phyloP scores from a whole-genome alignment of 23 tunicate genomes.

The Styela plicata region DNA sequence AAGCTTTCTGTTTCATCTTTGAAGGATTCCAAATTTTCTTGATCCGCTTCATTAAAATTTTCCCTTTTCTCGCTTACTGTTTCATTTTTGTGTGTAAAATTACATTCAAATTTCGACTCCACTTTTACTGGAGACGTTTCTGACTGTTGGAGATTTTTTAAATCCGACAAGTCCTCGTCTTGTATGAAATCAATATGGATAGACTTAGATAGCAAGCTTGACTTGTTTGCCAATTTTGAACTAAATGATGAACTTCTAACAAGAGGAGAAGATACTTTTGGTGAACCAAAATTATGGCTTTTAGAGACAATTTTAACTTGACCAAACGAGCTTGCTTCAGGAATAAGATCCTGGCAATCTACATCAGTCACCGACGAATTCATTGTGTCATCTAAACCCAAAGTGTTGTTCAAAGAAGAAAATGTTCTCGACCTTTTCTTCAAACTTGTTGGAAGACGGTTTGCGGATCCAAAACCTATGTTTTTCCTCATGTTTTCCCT shows the following conservation, averaged over 20 bases:
- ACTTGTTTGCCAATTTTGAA: not conserved
- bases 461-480: not conserved
- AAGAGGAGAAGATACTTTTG: not conserved
- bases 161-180: slow-evolving; percentile 20
- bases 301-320: not conserved
- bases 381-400: not conserved
- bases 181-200: not conserved
- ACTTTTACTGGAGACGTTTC: not conserved
- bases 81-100: slow-evolving; percentile 1
- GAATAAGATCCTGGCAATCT: not conserved
- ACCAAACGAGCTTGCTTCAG: not conserved
- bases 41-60: not conserved
- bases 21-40: not conserved
- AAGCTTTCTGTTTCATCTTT: slow-evolving; percentile 29
- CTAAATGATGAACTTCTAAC: not conserved
- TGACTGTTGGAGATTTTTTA: not conserved
- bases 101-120: slow-evolving; percentile 22
- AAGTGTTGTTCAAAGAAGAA: not conserved
- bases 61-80: not conserved
- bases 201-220: not conserved
- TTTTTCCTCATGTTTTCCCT: slow-evolving; percentile 48
- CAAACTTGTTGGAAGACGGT: not conserved
- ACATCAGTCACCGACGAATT: not conserved
- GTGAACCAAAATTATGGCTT: not conserved
- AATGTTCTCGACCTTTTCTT: not conserved